phyloP scores from a whole-genome alignment of 1,140 invertebrate species.

The Bombus pyrosoma region DNA sequence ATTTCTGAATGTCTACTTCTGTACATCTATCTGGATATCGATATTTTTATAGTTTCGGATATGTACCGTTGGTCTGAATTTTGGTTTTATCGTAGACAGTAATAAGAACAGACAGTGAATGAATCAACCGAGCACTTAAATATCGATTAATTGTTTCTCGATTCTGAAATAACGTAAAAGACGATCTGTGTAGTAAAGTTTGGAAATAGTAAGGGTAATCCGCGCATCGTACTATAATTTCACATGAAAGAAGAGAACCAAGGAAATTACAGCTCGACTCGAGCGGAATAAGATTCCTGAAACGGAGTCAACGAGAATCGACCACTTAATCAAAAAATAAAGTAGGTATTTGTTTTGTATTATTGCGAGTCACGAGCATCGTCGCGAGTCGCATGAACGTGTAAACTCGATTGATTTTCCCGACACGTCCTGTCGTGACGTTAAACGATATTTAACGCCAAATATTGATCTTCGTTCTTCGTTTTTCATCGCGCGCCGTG shows the following conservation, averaged over 20 bases:
- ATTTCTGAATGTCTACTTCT: not conserved
- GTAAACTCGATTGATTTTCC: not conserved
- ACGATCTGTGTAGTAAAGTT: not conserved
- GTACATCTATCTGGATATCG: not conserved
- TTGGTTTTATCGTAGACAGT: too few relatives aligned
- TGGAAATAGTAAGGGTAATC: not conserved
- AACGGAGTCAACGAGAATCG: not conserved
- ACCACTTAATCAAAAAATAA: not conserved
- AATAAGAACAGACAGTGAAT: too few relatives aligned
- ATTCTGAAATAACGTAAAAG: too few relatives aligned
- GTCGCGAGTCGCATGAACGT: not conserved
- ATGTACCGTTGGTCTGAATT: too few relatives aligned
- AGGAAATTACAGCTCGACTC: not conserved
- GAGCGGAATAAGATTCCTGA: too few relatives aligned
- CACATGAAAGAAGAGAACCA: not conserved
- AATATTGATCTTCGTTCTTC: not conserved
- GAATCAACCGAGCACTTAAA: too few relatives aligned
- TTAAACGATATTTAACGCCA: conserved; percentile 5
- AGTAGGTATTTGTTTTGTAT: not conserved
- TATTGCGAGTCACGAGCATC: not conserved
- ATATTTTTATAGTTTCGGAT: too few relatives aligned
- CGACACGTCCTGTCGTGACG: not conserved
- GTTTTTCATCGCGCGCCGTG: not conserved
- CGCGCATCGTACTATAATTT: not conserved
- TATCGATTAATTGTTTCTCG: too few relatives aligned